Percentiles rank a stretch among this genome's conserved stretches.
Evolutionary conservation across 2,113 vertebrate genomes (phyloP).

Genomic region (Panthera tigris): DNA sequence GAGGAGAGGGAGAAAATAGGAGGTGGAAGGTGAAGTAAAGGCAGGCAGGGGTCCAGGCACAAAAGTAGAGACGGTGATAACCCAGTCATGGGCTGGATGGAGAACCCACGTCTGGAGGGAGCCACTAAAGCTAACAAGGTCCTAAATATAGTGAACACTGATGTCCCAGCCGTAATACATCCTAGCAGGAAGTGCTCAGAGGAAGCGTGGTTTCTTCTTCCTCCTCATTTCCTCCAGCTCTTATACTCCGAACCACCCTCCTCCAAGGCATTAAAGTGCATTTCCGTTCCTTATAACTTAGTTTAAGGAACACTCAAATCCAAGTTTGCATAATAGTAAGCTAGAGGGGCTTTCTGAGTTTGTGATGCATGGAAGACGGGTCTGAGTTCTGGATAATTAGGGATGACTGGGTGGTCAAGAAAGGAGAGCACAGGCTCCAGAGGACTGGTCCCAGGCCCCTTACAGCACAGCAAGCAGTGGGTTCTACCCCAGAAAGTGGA

Average conservation of each 20-base stretch:
- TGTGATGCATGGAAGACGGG: background rate
- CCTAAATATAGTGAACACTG: too few relatives aligned
- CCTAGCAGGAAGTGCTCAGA: rapidly evolving
- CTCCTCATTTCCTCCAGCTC: background rate
- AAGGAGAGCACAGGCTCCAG: background rate
- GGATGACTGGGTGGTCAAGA: background rate
- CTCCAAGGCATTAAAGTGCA: too few relatives aligned
- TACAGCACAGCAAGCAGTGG: rapidly evolving
- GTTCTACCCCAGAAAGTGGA: background rate
- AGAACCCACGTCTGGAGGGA: background rate
- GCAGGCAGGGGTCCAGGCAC: background rate
- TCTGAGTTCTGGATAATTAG: background rate
- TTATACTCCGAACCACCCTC: rapidly evolving
- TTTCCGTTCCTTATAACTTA: background rate
- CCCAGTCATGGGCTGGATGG: background rate
- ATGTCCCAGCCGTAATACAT: rapidly evolving
- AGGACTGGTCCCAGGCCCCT: background rate
- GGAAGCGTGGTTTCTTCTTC: background rate
- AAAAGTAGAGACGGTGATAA: background rate
- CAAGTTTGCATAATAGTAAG: background rate
- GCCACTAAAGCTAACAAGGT: too few relatives aligned
- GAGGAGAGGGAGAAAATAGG: background rate
- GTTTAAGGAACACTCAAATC: background rate
- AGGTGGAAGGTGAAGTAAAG: rapidly evolving
- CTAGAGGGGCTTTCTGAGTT: background rate